phyloP scores from a whole-genome alignment of 2,888 invertebrate genomes.

The Oscheius sp. region DNA sequence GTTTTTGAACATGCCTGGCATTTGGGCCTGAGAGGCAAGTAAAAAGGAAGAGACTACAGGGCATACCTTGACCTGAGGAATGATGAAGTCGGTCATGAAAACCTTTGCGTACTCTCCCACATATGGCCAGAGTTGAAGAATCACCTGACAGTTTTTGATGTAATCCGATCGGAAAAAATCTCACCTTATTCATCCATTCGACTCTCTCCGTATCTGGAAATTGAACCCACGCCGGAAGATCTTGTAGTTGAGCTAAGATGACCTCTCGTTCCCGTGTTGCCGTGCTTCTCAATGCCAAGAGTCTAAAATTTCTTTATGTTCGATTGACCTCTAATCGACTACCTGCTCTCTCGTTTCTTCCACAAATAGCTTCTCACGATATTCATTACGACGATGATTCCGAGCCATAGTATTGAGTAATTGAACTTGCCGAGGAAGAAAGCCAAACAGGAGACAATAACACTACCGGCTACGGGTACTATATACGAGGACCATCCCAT shows the following conservation, averaged over 20 bases:
- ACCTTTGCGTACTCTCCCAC: constrained; percentile 89
- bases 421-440: constrained; percentile 50
- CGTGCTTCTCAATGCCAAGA: constrained; percentile 56
- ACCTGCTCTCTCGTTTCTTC: constrained; percentile 66
- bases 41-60: not conserved
- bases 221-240: constrained; percentile 74
- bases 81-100: constrained; percentile 86
- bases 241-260: constrained; percentile 67
- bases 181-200: constrained; percentile 74
- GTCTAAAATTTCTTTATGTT: constrained; percentile 35
- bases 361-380: constrained; percentile 70
- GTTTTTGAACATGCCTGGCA: constrained; percentile 85
- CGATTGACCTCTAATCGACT: not conserved
- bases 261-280: constrained; percentile 69
- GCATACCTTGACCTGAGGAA: constrained; percentile 80
- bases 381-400: constrained; percentile 60
- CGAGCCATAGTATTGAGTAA: constrained; percentile 35
- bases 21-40: constrained; percentile 77
- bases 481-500: constrained; percentile 65
- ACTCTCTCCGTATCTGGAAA: constrained; percentile 74
- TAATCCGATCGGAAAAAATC: not conserved
- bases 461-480: constrained; percentile 62
- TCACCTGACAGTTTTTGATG: constrained; percentile 52
- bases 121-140: constrained; percentile 84
- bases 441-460: constrained; percentile 51